These are phyloP conservation scores for Palythoa grandiflora DNA, from an alignment of 92 coral and sea anemone species.

Conservation along the genomic window DNA sequence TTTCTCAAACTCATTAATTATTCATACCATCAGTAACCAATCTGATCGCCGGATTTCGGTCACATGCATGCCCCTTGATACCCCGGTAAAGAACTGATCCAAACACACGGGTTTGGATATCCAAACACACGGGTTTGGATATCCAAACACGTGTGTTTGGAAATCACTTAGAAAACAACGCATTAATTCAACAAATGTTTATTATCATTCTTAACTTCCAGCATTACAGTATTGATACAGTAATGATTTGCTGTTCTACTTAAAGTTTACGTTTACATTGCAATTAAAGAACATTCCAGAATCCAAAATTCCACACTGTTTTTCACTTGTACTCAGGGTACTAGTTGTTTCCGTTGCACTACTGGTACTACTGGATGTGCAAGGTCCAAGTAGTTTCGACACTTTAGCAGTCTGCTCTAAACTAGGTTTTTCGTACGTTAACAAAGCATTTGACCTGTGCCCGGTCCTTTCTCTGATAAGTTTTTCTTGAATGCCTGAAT, in stretches of 20 bases:
- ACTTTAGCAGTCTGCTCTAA: not conserved
- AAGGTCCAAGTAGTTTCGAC: constrained; percentile 41
- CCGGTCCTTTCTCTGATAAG: constrained; percentile 68
- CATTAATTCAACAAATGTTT: constrained; percentile 47
- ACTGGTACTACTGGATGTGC: constrained; percentile 24
- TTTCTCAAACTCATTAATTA: too few relatives aligned
- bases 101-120: constrained; percentile 9
- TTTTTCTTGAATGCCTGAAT: constrained; percentile 67
- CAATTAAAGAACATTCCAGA: constrained; percentile 18
- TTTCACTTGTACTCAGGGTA: constrained; percentile 10
- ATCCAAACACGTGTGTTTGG: constrained; percentile 8
- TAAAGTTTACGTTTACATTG: constrained; percentile 27
- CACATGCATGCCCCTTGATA: not conserved
- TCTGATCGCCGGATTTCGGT: too few relatives aligned
- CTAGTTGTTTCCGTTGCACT: constrained; percentile 16
- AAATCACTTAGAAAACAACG: constrained; percentile 46
- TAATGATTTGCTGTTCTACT: constrained; percentile 34
- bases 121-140: constrained; percentile 5
- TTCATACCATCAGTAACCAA: too few relatives aligned
- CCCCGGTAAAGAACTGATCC: constrained; percentile 44
- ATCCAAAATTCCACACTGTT: constrained; percentile 11
- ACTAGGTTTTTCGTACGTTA: constrained; percentile 44
- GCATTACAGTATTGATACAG: constrained; percentile 34
- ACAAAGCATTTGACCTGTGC: constrained; percentile 66
- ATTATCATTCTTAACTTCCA: constrained; percentile 40